Conservation (phyloP, 1,140 invertebrate species). For the Ostrea edulis region DNA sequence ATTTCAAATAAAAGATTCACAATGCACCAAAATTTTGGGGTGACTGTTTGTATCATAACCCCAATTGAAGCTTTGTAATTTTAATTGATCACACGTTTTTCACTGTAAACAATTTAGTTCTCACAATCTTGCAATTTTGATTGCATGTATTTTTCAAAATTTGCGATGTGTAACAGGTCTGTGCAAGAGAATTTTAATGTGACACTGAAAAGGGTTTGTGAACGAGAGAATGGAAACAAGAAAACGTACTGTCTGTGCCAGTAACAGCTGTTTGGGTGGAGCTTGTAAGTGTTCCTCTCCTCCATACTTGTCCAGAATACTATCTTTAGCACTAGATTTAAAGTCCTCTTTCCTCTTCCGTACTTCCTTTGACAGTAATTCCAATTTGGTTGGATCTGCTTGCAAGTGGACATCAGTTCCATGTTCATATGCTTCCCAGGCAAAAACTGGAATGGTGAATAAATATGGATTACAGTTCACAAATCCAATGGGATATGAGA, state of each 20-base stretch:
- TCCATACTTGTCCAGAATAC: constrained; percentile 92
- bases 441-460: constrained; percentile 86
- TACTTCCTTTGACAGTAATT: constrained; percentile 94
- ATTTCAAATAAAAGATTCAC: too few species aligned
- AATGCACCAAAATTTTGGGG: too few species aligned
- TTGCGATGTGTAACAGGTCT: too few species aligned
- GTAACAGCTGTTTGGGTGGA: constrained; percentile 90
- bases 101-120: too few species aligned
- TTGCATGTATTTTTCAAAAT: too few species aligned
- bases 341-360: constrained; percentile 92
- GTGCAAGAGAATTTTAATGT: too few species aligned
- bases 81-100: too few species aligned
- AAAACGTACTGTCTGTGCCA: constrained; percentile 89
- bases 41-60: too few species aligned
- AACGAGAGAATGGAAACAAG: neutral
- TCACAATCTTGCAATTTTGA: too few species aligned
- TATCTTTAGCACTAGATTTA: constrained; percentile 87
- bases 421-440: constrained; percentile 97
- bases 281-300: constrained; percentile 94
- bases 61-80: too few species aligned
- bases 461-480: neutral
- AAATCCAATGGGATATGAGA: too few species aligned
- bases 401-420: constrained; percentile 96
- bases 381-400: constrained; percentile 98
- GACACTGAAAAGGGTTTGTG: neutral